phyloP scores from a whole-genome alignment of 2,797 vertebrate species.

The Rhynchotus rufescens region DNA sequence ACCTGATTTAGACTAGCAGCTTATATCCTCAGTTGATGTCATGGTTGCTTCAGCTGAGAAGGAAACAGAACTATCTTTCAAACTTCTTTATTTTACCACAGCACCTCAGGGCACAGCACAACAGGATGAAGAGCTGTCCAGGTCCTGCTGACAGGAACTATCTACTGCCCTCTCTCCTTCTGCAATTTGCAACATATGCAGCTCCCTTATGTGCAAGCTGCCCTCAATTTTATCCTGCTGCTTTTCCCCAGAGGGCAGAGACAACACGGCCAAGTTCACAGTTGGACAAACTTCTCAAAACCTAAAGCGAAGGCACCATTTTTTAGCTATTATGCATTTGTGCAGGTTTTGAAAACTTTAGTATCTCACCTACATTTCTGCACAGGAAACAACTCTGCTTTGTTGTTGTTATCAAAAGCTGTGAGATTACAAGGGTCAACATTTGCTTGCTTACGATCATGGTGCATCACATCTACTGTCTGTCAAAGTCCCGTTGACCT shows the following conservation, averaged over 20 bases:
- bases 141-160: neutral
- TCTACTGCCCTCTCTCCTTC: neutral
- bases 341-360: neutral
- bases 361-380: neutral
- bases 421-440: neutral
- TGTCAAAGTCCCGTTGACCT: neutral
- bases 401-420: neutral
- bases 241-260: neutral
- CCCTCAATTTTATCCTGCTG: neutral
- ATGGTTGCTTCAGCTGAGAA: neutral
- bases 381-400: neutral
- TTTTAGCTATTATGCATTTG: neutral
- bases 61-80: neutral
- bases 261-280: neutral
- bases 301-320: neutral
- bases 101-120: neutral
- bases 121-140: neutral
- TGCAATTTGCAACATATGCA: neutral
- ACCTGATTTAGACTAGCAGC: neutral
- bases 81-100: neutral
- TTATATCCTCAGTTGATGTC: neutral
- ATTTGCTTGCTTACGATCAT: neutral
- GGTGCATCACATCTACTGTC: neutral
- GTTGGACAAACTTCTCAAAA: neutral
- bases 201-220: neutral